Base-by-base conservation (phyloP, 2,113 vertebrate species). In the Thamnaconus septentrionalis region DNA sequence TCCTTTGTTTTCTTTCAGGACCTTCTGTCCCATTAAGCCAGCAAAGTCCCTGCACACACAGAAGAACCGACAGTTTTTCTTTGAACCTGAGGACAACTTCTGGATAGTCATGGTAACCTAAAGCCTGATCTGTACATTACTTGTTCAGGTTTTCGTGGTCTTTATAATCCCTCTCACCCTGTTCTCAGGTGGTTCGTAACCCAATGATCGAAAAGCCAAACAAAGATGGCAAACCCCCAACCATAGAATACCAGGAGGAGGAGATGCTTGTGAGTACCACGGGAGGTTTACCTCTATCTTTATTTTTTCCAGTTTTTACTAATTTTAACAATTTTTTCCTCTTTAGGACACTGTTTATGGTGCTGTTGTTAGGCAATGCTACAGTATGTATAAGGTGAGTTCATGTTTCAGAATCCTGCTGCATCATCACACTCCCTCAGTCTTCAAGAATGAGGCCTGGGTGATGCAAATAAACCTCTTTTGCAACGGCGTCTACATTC, bases 11-110 rank as follows among this genome's bases (percentile, higher is more conserved):
- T 83, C 75, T 79, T 90, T 4, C 64, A 98, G 97, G 87, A 99
- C 97, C 4, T 99, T 99, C 77, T 98, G 95, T 87, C 95, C 96
- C 68, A 94, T 94, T 66, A 98, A 98, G 88, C 97, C 97, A 82
- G 97, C 96, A 12, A 98, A 98, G 87, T 98, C 97, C 18, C 90
- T 98, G 47, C 97, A 99, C 72, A 99, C 97, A 0, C 97, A 98
- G 92, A 99, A 98, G 85, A 99, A 99, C 0, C 93, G 96, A 12
- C 97, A 99, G 61, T 98, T 98, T 87, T 99, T 98, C 91, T 94
- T 94, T 64, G 97, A 99, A 79, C 92, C 97, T 0, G 97, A 99
- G 85, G 96, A 96, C 71, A 93, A 92, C 78, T 99, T 97, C 90
- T 99, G 97, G 97, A 98, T 98, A 82, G 94, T 99, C 62, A 98